These are phyloP conservation scores for Hozukius guyotensis DNA, from an alignment of 2,797 vertebrate genomes.

Conservation along the genomic window DNA sequence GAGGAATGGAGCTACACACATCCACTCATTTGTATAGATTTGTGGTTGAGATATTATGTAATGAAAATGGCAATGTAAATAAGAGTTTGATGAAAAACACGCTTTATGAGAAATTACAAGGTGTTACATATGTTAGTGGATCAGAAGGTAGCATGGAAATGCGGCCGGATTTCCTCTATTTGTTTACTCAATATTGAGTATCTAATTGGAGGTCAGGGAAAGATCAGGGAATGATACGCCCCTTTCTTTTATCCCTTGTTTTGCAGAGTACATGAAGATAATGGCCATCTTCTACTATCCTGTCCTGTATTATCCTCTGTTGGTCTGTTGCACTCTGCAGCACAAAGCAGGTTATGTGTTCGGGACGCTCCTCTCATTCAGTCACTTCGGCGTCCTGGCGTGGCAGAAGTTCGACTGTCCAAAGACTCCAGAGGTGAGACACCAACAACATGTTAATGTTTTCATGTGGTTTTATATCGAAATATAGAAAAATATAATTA, in stretches of 20 bases:
- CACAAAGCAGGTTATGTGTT: conserved; percentile 81
- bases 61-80: too few species aligned
- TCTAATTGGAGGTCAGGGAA: not conserved
- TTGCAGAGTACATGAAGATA: conserved; percentile 91
- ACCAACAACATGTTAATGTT: too few species aligned
- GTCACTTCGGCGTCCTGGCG: conserved; percentile 86
- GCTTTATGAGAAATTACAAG: not conserved
- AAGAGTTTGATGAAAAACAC: too few species aligned
- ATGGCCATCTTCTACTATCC: conserved; percentile 93
- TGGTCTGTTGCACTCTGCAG: conserved; percentile 85
- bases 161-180: not conserved
- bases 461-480: not conserved
- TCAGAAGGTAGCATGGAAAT: not conserved
- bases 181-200: not conserved
- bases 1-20: not conserved
- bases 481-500: not conserved
- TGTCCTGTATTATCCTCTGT: conserved; percentile 90
- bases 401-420: conserved; percentile 96
- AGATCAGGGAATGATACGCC: not conserved
- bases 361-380: conserved; percentile 89
- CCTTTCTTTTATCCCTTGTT: not conserved
- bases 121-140: not conserved
- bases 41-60: not conserved
- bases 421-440: conserved; percentile 87
- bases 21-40: too few species aligned